Percentiles rank a stretch among this genome's conserved stretches.
Conservation (phyloP, 2,797 vertebrate species). For the Glossophaga mutica region DNA sequence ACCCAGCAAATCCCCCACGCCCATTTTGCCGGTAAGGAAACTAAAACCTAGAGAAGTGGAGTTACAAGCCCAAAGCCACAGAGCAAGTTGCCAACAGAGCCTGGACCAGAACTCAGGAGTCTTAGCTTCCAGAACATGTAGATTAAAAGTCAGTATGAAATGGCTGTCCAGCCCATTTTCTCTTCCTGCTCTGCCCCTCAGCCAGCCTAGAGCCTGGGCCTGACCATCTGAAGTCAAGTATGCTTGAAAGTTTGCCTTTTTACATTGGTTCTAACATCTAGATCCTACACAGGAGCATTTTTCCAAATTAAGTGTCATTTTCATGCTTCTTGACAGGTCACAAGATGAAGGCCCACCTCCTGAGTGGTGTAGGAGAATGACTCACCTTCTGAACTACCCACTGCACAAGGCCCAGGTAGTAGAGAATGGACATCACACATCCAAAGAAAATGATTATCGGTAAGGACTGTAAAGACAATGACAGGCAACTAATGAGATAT, state of each 20-base stretch:
- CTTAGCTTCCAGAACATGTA: neutral
- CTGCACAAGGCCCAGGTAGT: slow-evolving; percentile 93
- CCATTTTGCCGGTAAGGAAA: neutral
- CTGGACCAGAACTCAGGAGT: neutral
- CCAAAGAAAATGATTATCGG: slow-evolving; percentile 97
- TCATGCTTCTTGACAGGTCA: neutral
- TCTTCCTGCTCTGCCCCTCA: neutral
- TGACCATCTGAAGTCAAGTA: neutral
- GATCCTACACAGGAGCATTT: neutral
- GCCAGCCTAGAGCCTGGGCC: neutral
- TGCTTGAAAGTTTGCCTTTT: neutral
- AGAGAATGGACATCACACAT: slow-evolving; percentile 94
- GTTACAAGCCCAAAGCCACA: neutral
- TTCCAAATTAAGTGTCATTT: neutral
- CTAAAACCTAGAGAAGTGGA: neutral
- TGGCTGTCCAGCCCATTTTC: neutral
- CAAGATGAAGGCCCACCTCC: neutral
- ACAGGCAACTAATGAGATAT: neutral
- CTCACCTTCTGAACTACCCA: slow-evolving; percentile 95
- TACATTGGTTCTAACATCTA: neutral
- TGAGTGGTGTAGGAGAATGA: neutral
- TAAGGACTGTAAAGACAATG: slow-evolving; percentile 83
- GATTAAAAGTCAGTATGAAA: neutral
- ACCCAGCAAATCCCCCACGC: neutral
- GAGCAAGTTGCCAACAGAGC: neutral